Evolutionary conservation across 2,113 vertebrate genomes (phyloP), one percentile per base, ranked within the genome.

Genomic region (Acanthochromis polyacanthus): DNA sequence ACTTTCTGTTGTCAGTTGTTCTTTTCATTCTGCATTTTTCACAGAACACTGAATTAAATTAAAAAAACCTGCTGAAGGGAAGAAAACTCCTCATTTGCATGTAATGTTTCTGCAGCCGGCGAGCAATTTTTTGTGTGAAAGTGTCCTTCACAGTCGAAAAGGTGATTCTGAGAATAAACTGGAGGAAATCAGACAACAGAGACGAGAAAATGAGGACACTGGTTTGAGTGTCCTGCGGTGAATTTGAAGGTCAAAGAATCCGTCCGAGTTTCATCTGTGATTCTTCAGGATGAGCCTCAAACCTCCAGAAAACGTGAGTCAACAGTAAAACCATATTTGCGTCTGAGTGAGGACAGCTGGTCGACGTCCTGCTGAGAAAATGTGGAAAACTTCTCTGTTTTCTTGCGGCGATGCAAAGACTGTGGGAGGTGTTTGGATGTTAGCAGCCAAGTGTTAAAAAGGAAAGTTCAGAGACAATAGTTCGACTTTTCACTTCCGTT

Each of bases 341-440:
- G 1, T 25, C 25, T 25, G 25, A 25, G 25, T 3, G 25, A 25
- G 19, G 62, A 36, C 61, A 57, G 50, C 55, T 45, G 59, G 52
- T 69, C 23, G 5, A 52, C 67, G 40, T 71, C 67, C 61, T 71
- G 72, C 59, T 53, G 65, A 5, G 65, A 48, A 53, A 32, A 57
- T 10, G 50, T 16, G 28, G 1, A 63, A 22, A 30, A 28, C 20
- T 56, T 62, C 25, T 17, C 1, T 28, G 36, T 62, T 23, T 45
- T 19, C 9, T 23, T 4, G 36, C 3, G 20, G 14, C 0, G 30
- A 32, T 32, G 30, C 30, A 32, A 32, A 32, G 38, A 40, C 17
- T n/a, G 70, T 74, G 65, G 64, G 71, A 43, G 65, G 5, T 2
- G 20, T 22, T 46, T 38, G 46, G 53, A 45, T 14, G 16, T 9